Evolutionary conservation across 2,113 vertebrate genomes (phyloP).

Genomic region (Progne subis): DNA sequence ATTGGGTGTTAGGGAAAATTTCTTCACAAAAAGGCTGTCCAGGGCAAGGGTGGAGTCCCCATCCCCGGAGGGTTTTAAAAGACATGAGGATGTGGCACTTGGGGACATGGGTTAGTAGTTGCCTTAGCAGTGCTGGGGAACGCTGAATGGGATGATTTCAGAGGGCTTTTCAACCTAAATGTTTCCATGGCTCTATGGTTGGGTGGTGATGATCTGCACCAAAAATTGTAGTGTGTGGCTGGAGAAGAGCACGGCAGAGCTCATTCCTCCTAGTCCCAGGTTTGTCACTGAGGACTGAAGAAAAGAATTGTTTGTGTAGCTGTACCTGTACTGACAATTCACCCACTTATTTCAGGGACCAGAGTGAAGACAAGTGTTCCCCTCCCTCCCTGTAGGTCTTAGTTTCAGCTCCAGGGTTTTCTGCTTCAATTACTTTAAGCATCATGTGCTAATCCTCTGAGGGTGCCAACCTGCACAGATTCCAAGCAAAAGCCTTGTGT

Average conservation of each 20-base stretch:
- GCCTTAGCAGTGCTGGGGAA: neutral
- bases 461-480: neutral
- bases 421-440: neutral
- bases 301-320: neutral
- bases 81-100: accelerated
- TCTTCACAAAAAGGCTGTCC: neutral
- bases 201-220: neutral
- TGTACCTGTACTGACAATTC: neutral
- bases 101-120: neutral
- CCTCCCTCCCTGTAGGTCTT: neutral
- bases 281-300: neutral
- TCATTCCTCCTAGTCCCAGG: accelerated
- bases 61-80: neutral
- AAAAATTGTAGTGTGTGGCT: accelerated
- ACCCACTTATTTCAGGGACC: neutral
- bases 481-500: accelerated
- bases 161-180: neutral
- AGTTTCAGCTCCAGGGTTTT: neutral
- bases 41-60: neutral
- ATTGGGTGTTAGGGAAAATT: neutral
- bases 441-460: neutral
- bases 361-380: accelerated
- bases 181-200: neutral
- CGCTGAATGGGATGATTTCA: neutral
- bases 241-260: neutral